Base-by-base conservation (phyloP, 2,888 invertebrate genomes). In the Drosophila anceps region DNA sequence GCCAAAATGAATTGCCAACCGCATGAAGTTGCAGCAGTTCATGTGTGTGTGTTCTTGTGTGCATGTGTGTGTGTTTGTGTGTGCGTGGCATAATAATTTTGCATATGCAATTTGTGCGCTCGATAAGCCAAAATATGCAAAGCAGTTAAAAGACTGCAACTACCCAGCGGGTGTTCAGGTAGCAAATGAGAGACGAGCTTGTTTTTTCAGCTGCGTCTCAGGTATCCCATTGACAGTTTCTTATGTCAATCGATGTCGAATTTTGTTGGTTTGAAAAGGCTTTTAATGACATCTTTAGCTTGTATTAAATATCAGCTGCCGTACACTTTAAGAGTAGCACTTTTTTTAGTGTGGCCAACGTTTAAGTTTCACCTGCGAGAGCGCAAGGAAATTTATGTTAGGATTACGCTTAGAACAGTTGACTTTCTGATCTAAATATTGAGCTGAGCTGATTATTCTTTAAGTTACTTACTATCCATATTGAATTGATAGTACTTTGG, bases 81-180 rank as follows among this genome's bases (percentile, higher is more conserved):
- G 76, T 59, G 60, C 69, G 58, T 44, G 67, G 72, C 54, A 76
- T 67, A 85, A 83, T 88, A 83, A 75, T 74, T 83, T 81, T 72
- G 64, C 83, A 81, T 81, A 83, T 79, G 86, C 81, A 88, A 88
- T 84, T 88, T 82, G 80, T 72, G 75, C 69, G 67, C 73, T 82
- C 81, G 74, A 81, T 79, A 81, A 71, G 66, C 79, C 61, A 68
- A 69, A 80, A 85, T 84, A 87, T 87, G 87, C 84, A 85, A 90
- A 90, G 69, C 61, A 83, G 84, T 68, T 66, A 60, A 44, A n/a
- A 18, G 50, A 61, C 18, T 59, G 77, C 58, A 54, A 24, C 31
- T 37, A 27, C 37, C 37, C 37, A 35, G 37, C 48, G 33, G 35
- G 20, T 8, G 24, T 1, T 20, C 31, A 44, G 54, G 18, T 50